These are phyloP conservation scores for Watsonalla binaria DNA, from an alignment of 2,888 invertebrate genomes.

Conservation along the genomic window DNA sequence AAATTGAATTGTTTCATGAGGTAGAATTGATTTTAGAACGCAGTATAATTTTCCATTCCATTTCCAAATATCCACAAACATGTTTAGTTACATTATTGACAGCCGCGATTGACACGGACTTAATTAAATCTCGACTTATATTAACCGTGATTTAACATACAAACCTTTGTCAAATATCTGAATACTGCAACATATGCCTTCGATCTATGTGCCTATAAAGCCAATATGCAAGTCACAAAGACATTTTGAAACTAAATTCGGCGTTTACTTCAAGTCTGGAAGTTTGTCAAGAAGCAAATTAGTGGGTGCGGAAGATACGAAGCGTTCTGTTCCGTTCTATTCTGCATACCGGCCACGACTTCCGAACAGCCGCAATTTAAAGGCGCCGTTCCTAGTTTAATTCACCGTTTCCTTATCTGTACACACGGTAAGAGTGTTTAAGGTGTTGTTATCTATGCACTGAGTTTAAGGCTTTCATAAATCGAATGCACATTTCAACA, in stretches of 20 bases:
- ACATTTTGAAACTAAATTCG: constrained; percentile 35
- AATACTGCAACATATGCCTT: no score
- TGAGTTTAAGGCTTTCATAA: neutral
- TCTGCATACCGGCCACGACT: constrained; percentile 13
- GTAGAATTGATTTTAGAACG: no score
- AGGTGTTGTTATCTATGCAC: neutral
- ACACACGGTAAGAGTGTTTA: neutral
- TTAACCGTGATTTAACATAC: no score
- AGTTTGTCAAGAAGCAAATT: constrained; percentile 56
- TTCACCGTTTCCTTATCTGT: constrained; percentile 21
- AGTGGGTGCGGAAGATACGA: constrained; percentile 49
- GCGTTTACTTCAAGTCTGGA: constrained; percentile 34
- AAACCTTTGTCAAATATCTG: no score
- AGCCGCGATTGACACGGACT: no score
- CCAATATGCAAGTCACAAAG: neutral
- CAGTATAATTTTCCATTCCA: no score
- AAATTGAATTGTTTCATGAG: no score
- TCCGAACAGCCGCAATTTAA: constrained; percentile 31
- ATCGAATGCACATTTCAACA: neutral
- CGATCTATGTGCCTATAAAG: no score
- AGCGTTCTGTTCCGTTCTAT: constrained; percentile 16
- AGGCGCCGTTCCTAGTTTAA: constrained; percentile 24
- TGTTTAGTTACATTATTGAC: no score
- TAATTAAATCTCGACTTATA: no score
- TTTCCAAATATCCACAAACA: no score